Evolutionary conservation across 2,888 invertebrate species (phyloP), one percentile per base, ranked within the genome.

Genomic region (Diarsia mendica): DNA sequence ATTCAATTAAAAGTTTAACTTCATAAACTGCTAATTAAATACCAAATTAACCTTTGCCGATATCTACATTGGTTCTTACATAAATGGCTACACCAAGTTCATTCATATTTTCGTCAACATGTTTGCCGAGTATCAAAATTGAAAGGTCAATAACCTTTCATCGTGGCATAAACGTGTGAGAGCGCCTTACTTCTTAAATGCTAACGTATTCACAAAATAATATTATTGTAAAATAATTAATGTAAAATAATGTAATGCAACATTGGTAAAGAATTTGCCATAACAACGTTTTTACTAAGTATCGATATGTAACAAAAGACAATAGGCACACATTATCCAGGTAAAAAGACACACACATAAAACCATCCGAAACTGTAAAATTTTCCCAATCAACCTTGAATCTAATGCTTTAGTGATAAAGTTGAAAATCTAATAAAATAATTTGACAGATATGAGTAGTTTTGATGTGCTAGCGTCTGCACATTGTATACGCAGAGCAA

Each of bases 61-160:
- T 13, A 20, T 58, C 23, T 28, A 46, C 10, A 68, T n/a, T 55
- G 15, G 23, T 13, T 18, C 8, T 44, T 11, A 23, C 23, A 28
- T 28, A 58, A 58, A 39, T 63, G 46, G 39, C 39, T 44, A 49
- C 28, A 1, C 39, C 6, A n/a, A 49, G n/a, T 18, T 63, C 2
- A n/a, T 65, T 63, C 3, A 64, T 49, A 51, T 44, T 77, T 28
- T n/a, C 15, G 23, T 70, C 49, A 60, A 49, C 48, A 60, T 68
- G 53, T 79, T 49, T 44, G 48, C 39, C 58, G 51, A 53, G 69
- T 39, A 48, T 39, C 60, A 8, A 79, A 61, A 66, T 74, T 11
- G 18, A 13, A 44, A 70, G 70, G 75, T 75, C 75, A 67, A 67
- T 75, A 70, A 64, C 61, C 64, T 64, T 13, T 20, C 58, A 10